Base-by-base conservation (phyloP, 2,888 invertebrate genomes). In the Cartodere bifasciata region DNA sequence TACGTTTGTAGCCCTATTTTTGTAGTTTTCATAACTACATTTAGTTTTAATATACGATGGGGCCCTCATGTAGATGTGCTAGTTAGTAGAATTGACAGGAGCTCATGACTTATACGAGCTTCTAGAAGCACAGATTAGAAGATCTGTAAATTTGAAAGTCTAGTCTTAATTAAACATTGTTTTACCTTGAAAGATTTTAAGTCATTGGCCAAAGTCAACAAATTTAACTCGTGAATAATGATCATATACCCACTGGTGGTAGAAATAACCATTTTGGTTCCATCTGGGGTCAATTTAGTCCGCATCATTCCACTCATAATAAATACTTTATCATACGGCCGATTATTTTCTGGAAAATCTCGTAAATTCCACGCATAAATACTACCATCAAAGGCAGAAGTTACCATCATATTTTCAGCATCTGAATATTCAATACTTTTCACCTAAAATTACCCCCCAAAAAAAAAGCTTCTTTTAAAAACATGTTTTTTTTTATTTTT, bases 351-450 rank as follows among this genome's bases (percentile, higher is more conserved):
- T 1, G 83, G 80, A 40, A 70, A 81, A 50, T 79, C 82, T 56
- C 88, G 88, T 16, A 92, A 83, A 53, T 92, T 87, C 94, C 94
- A 94, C 0, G 88, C 82, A 48, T 82, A 88, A 51, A 94, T 85
- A 49, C 83, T 84, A 9, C 91, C 91, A 58, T 94, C 92, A 52
- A 92, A 82, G 1, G 88, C 91, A 2, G 90, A 91, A 0, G 90
- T 90, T 9, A 94, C 77, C 34, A 94, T 66, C 5, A 88, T 65
- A 39, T 84, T 80, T 51, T 85, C 83, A 49, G 76, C 76, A 13
- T 76, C 73, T 16, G 86, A 86, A 58, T 86, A 92, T 55, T 94
- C 92, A 42, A 94, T 88, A 58, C 91, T 94, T 59, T 94, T 94
- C 26, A 88, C 56, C 57, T 56, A 33, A 16, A 45, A 6, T 16